A percentile compares a stretch with the other conserved stretches of the same genome.
Conservation (phyloP, 1,140 invertebrate species). For the Cotesia vestalis region DNA sequence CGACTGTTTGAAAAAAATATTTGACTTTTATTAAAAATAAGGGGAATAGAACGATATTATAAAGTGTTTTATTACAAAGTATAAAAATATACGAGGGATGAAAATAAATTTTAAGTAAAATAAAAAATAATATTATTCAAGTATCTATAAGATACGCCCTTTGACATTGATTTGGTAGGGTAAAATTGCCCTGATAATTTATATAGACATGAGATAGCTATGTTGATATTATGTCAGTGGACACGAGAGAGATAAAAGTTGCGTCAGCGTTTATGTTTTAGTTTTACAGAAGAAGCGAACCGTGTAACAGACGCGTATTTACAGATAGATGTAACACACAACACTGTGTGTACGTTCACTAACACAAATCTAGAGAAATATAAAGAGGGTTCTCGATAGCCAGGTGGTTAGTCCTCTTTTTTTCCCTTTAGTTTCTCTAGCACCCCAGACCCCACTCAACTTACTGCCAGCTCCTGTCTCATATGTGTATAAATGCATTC, state of each 20-base stretch:
- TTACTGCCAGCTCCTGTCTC: not conserved
- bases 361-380: conserved; percentile 18
- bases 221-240: conserved; percentile 1
- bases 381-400: conserved; percentile 29
- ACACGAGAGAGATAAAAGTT: conserved; percentile 4
- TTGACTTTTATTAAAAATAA: no score
- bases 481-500: not conserved
- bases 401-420: conserved; percentile 26
- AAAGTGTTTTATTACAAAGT: no score
- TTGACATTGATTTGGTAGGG: conserved; percentile 16
- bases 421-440: not conserved
- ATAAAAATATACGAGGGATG: no score
- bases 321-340: not conserved
- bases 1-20: no score
- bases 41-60: no score
- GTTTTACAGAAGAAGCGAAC: conserved; percentile 19
- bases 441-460: conserved; percentile 9
- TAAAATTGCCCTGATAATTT: conserved; percentile 16
- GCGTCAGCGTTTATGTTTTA: conserved; percentile 16
- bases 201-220: not conserved
- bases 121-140: not conserved
- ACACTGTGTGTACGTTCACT: no score
- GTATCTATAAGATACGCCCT: not conserved
- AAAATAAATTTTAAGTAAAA: not conserved
- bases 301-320: conserved; percentile 23